These are phyloP conservation scores for Plestiodon gilberti DNA, from an alignment of 2,113 vertebrate species.

Conservation along the genomic window DNA sequence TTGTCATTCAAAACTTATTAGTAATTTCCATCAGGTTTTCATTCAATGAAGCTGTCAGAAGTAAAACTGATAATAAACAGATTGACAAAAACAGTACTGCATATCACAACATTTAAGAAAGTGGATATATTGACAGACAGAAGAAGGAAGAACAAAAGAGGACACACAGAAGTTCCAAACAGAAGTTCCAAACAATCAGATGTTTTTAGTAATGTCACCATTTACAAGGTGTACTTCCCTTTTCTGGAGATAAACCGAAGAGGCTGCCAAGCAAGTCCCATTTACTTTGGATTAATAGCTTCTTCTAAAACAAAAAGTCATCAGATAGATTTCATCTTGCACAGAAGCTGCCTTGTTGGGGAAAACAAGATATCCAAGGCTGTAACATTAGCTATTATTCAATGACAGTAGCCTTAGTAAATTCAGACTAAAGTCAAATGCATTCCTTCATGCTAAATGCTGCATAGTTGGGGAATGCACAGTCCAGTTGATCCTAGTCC, in stretches of 20 bases:
- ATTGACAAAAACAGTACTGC: not conserved
- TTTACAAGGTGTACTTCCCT: not conserved
- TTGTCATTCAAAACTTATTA: not conserved
- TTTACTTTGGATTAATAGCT: slow-evolving; percentile 31
- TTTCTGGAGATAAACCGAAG: not conserved
- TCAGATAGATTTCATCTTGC: slow-evolving; percentile 46
- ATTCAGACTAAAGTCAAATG: not conserved
- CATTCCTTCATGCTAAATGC: not conserved
- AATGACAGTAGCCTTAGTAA: not conserved
- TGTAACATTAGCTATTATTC: slow-evolving; percentile 11
- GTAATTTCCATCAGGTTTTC: not conserved
- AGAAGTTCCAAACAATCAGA: not conserved
- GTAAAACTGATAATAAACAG: not conserved
- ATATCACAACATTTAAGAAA: fast-evolving
- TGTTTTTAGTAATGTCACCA: slow-evolving; percentile 1
- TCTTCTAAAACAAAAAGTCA: slow-evolving; percentile 14
- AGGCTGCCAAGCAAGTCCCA: slow-evolving; percentile 39
- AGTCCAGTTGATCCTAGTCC: not conserved
- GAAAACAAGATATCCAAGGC: slow-evolving; percentile 17
- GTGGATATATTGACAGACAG: fast-evolving
- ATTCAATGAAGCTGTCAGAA: not conserved
- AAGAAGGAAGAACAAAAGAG: fast-evolving
- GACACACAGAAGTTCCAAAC: not conserved
- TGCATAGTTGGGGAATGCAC: not conserved
- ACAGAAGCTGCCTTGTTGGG: slow-evolving; percentile 38